These are phyloP conservation scores for Chrysochloris asiatica DNA, from an alignment of 2,113 vertebrate genomes.

Conservation along the genomic window DNA sequence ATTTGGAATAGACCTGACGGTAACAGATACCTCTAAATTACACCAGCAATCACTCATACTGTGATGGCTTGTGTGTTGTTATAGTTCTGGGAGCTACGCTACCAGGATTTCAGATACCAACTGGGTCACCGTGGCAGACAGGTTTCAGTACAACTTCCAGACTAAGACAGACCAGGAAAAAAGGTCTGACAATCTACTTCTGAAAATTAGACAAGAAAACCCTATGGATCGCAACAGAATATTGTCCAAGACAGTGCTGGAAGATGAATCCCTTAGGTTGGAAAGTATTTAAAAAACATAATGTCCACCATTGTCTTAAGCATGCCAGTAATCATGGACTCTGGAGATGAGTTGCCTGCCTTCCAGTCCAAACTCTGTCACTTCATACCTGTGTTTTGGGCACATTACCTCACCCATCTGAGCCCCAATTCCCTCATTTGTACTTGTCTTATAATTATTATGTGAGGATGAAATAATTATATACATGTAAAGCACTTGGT, in stretches of 20 bases:
- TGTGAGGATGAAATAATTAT: neutral
- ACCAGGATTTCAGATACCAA: neutral
- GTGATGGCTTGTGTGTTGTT: neutral
- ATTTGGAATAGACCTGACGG: neutral
- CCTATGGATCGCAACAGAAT: neutral
- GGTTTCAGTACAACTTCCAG: neutral
- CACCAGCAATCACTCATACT: neutral
- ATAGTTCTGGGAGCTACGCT: neutral
- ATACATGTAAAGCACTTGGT: neutral
- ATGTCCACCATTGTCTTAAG: no score
- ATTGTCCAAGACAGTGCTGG: neutral
- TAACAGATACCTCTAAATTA: neutral
- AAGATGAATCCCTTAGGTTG: neutral
- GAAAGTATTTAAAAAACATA: neutral
- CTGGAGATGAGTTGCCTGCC: neutral
- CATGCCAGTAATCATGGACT: neutral
- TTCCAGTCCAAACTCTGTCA: neutral
- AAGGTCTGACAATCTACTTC: neutral
- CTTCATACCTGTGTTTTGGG: neutral
- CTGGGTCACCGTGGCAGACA: neutral
- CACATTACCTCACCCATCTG: neutral
- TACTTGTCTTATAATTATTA: neutral
- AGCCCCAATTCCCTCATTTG: neutral
- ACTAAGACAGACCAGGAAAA: neutral
- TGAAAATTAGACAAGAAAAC: neutral